phyloP scores from a whole-genome alignment of 1,140 invertebrate genomes.

The Asobara japonica region DNA sequence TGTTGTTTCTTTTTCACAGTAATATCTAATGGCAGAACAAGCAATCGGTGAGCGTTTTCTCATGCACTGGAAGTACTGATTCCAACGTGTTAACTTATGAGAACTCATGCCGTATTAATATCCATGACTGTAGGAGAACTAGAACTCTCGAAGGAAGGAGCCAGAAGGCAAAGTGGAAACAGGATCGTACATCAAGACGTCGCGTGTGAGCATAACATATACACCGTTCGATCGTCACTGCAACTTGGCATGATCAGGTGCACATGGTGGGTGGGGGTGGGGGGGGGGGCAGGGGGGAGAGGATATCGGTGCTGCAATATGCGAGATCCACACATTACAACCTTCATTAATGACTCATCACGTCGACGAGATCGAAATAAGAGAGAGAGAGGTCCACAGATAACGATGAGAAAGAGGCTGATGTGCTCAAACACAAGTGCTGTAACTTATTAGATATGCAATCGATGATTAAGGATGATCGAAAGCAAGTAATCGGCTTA shows the following conservation, averaged over 20 bases:
- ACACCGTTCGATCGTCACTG: constrained; percentile 11
- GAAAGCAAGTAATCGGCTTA: not conserved
- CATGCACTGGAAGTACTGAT: not conserved
- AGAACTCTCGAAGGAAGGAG: not conserved
- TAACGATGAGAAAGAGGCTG: not conserved
- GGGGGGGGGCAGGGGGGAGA: no score
- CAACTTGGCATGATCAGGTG: not conserved
- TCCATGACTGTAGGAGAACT: not conserved
- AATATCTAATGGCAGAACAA: not conserved
- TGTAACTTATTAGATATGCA: constrained; percentile 4
- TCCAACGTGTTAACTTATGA: constrained; percentile 12
- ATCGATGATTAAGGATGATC: constrained; percentile 10
- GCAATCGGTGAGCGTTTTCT: not conserved
- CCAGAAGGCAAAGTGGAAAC: constrained; percentile 12
- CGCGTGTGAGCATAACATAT: constrained; percentile 16
- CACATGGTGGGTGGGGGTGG: not conserved
- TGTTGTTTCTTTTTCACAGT: not conserved
- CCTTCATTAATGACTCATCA: constrained; percentile 14
- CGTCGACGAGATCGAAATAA: not conserved
- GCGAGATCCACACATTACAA: constrained; percentile 7
- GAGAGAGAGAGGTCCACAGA: not conserved
- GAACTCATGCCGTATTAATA: constrained; percentile 9
- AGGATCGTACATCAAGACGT: constrained; percentile 13
- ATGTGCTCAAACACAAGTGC: not conserved
- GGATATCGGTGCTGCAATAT: constrained; percentile 14